A percentile compares a stretch with the other conserved stretches of the same genome.
Conservation (phyloP, 2,888 invertebrate species). For the Amblyjoppa fuscipennis region DNA sequence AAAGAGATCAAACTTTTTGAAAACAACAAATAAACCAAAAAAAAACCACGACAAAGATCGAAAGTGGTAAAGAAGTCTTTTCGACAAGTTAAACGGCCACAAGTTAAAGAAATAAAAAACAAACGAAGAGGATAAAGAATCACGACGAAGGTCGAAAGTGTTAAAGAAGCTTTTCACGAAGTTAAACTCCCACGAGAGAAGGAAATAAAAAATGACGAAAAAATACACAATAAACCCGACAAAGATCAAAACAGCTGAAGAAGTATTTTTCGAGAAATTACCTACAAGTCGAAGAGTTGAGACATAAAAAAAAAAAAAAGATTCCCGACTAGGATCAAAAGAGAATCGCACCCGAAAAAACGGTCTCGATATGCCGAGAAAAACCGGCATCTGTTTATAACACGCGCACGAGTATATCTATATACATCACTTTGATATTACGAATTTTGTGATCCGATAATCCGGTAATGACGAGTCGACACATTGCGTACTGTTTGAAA, state of each 20-base stretch:
- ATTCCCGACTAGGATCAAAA: conserved; percentile 24
- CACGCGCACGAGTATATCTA: conserved; percentile 24
- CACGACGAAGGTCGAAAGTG: not conserved
- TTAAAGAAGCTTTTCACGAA: too few species aligned
- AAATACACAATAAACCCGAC: not conserved
- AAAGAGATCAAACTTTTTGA: too few species aligned
- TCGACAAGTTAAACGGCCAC: conserved; percentile 9
- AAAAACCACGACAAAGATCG: not conserved
- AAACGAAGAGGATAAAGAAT: not conserved
- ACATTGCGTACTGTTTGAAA: not conserved
- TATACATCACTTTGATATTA: not conserved
- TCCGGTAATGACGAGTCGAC: not conserved
- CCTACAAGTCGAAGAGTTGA: too few species aligned
- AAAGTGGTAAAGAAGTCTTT: not conserved
- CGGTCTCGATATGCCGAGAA: conserved; percentile 49
- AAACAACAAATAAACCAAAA: too few species aligned
- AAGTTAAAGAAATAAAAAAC: too few species aligned
- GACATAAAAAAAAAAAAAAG: conserved; percentile 16
- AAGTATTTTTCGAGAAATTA: too few species aligned
- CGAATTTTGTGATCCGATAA: not conserved
- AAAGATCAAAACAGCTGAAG: too few species aligned
- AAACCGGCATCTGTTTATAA: conserved; percentile 13
- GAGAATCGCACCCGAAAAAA: conserved; percentile 15
- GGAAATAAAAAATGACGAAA: not conserved
- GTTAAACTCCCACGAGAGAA: too few species aligned